Evolutionary conservation across 2,888 invertebrate species (phyloP).

Genomic region (Eupithecia abbreviata): DNA sequence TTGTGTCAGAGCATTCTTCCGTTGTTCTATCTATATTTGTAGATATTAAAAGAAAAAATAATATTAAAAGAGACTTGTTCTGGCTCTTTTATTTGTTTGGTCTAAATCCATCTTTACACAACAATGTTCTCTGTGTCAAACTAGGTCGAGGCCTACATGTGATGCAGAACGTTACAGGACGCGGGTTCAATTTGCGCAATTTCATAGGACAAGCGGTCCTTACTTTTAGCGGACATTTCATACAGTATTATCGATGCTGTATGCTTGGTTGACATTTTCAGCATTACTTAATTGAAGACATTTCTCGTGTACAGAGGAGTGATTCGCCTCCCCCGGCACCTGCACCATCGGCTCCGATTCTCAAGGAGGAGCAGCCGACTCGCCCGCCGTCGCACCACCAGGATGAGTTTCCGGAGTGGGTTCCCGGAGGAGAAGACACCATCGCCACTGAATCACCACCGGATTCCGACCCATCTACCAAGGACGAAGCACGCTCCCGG

Average conservation of each 20-base stretch:
- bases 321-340: conserved; percentile 61
- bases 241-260: background rate
- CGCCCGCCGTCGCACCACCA: conserved; percentile 41
- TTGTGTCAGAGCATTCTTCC: background rate
- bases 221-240: background rate
- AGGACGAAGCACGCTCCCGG: conserved; percentile 72
- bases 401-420: conserved; percentile 66
- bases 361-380: conserved; percentile 44
- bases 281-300: background rate
- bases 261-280: background rate
- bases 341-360: background rate
- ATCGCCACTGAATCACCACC: conserved; percentile 64
- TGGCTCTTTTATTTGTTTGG: background rate
- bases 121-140: background rate
- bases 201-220: too few species aligned
- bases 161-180: too few species aligned
- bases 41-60: background rate
- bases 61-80: background rate
- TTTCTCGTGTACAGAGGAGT: conserved; percentile 59
- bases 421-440: conserved; percentile 71
- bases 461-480: conserved; percentile 53
- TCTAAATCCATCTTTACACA: background rate
- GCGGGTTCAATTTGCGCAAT: too few species aligned
- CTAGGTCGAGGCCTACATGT: background rate
- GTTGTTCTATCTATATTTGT: background rate